A percentile compares a stretch with the other conserved stretches of the same genome.
Evolutionary conservation across 23 tunicate genomes (phyloP).

Genomic region (Oikopleura dioica): DNA sequence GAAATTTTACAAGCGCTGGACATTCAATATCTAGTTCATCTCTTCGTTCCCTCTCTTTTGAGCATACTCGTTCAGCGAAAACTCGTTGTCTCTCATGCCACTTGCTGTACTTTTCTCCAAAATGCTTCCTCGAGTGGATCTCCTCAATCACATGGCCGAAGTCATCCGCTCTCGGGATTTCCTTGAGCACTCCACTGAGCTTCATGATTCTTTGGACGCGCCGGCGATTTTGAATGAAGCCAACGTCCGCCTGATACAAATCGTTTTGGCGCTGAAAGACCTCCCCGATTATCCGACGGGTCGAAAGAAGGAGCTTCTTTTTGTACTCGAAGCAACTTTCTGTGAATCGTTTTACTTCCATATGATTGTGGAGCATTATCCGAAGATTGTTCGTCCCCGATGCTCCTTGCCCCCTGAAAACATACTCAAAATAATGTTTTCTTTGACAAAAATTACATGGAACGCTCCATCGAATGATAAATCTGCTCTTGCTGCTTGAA

Average conservation of each 20-base stretch:
- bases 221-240: background rate
- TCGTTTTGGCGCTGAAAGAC: background rate
- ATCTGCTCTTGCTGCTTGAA: too few relatives aligned
- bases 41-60: background rate
- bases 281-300: background rate
- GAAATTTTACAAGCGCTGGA: background rate
- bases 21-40: background rate
- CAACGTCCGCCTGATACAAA: background rate
- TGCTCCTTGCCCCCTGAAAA: too few relatives aligned
- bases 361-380: slow-evolving; percentile 2
- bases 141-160: background rate
- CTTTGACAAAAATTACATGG: too few relatives aligned
- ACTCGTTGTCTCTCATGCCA: slow-evolving; percentile 9
- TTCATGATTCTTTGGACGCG: background rate
- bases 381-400: background rate
- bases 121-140: background rate
- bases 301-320: background rate
- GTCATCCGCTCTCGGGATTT: background rate
- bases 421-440: too few relatives aligned
- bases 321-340: background rate
- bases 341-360: background rate
- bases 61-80: background rate
- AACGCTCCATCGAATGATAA: too few relatives aligned
- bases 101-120: background rate
- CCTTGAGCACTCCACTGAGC: background rate